These are phyloP conservation scores for Adineta ricciae DNA, from an alignment of 2,888 invertebrate genomes.

Conservation along the genomic window DNA sequence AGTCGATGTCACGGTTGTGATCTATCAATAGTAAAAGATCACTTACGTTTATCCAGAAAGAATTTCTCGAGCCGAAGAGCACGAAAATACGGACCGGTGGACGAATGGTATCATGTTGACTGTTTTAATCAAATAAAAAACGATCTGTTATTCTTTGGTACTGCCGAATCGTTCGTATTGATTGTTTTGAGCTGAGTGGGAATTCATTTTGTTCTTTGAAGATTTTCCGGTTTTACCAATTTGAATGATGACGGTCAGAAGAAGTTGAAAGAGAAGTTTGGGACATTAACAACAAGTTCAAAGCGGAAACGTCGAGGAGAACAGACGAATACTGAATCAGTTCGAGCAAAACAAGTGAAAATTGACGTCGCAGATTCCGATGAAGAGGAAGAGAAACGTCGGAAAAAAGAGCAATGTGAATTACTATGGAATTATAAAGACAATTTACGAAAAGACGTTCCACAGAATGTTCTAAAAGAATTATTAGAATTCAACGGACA, in stretches of 20 bases:
- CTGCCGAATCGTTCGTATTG: conserved; percentile 55
- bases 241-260: not conserved
- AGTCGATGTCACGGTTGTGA: conserved; percentile 74
- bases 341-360: conserved; percentile 20
- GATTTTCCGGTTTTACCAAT: not conserved
- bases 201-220: not conserved
- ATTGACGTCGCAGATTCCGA: conserved; percentile 1
- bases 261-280: not conserved
- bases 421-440: conserved; percentile 62
- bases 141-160: conserved; percentile 64
- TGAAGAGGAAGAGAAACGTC: not conserved
- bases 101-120: conserved; percentile 79
- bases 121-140: conserved; percentile 71
- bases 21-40: conserved; percentile 68
- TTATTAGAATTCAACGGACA: conserved; percentile 67
- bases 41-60: conserved; percentile 69
- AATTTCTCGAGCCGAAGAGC: conserved; percentile 69
- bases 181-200: not conserved
- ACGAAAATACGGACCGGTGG: conserved; percentile 60
- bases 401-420: conserved; percentile 60
- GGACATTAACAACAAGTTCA: not conserved
- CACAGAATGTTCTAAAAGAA: conserved; percentile 57
- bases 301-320: not conserved
- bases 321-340: conserved; percentile 37
- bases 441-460: conserved; percentile 55